Evolutionary conservation across 2,113 vertebrate genomes (phyloP).

Genomic region (Oncorhynchus mykiss): DNA sequence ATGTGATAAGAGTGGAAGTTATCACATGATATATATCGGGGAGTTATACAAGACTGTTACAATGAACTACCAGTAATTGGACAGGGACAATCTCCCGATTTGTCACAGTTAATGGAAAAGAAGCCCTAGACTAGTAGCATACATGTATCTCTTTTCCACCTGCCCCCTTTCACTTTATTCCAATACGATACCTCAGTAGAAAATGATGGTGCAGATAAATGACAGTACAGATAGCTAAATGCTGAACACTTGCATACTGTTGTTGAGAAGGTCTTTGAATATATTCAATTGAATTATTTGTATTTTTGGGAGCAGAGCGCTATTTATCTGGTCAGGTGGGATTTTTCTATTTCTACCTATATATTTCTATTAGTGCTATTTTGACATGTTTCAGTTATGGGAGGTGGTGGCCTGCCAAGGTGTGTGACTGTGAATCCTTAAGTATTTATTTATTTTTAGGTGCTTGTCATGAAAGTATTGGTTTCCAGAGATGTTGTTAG

Average conservation of each 20-base stretch:
- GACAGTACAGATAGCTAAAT: too few species aligned
- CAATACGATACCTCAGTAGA: too few species aligned
- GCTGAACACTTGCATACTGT: neutral
- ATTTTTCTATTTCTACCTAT: neutral
- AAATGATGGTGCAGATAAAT: too few species aligned
- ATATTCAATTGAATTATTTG: neutral
- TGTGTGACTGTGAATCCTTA: neutral
- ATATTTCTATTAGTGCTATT: too few species aligned
- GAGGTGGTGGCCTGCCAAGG: too few species aligned
- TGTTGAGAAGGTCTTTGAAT: neutral
- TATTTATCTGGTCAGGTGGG: neutral
- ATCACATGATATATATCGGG: conserved; percentile 13
- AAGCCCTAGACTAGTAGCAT: neutral
- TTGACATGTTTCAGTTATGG: too few species aligned
- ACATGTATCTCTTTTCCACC: too few species aligned
- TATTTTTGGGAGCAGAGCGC: neutral
- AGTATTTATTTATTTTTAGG: conserved; percentile 26
- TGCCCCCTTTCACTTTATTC: too few species aligned
- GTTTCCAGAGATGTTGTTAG: neutral
- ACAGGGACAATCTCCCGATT: neutral
- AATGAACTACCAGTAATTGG: neutral
- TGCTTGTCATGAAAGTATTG: conserved; percentile 36
- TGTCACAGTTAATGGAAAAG: neutral
- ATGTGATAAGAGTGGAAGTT: neutral
- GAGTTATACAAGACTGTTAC: neutral